A percentile compares a stretch with the other conserved stretches of the same genome.
Conservation (phyloP, 2,888 invertebrate genomes). For the Masnerella sp. region DNA sequence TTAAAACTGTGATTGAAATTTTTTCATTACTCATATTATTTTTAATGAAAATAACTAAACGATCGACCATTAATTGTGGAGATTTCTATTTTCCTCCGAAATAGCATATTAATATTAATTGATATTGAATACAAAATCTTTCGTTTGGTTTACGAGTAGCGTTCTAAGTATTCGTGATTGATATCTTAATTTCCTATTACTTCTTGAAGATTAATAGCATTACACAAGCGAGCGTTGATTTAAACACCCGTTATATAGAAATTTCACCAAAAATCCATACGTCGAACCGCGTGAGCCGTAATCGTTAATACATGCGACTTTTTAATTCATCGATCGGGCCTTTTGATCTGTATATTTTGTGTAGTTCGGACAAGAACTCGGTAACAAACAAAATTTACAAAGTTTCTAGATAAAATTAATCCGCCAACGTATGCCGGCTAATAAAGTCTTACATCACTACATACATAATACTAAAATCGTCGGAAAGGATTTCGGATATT, state of each 20-base stretch:
- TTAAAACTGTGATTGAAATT: too few relatives aligned
- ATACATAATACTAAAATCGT: too few relatives aligned
- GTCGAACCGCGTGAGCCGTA: constrained; percentile 22
- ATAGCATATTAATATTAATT: constrained; percentile 43
- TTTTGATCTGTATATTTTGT: constrained; percentile 36
- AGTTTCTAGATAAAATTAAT: constrained; percentile 40
- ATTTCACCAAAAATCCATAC: constrained; percentile 46
- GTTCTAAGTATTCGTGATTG: constrained; percentile 41
- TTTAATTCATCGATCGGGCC: constrained; percentile 47
- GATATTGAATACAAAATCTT: constrained; percentile 34
- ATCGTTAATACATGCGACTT: constrained; percentile 47
- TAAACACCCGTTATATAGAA: constrained; percentile 53
- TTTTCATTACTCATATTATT: too few relatives aligned
- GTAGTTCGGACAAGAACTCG: constrained; percentile 3
- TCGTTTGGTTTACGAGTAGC: constrained; percentile 2
- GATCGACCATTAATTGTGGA: too few relatives aligned
- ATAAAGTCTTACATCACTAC: constrained; percentile 11
- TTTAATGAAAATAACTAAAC: too few relatives aligned
- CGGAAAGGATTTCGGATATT: too few relatives aligned
- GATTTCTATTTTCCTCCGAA: constrained; percentile 46
- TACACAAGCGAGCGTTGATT: constrained; percentile 38
- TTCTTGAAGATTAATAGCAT: constrained; percentile 35
- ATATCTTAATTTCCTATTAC: constrained; percentile 55
- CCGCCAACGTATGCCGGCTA: constrained; percentile 11
- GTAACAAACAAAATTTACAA: constrained; percentile 31